Percentiles rank a stretch among this genome's conserved stretches.
phyloP scores from a whole-genome alignment of 92 coral and sea anemone genomes.

The Porites divaricata region DNA sequence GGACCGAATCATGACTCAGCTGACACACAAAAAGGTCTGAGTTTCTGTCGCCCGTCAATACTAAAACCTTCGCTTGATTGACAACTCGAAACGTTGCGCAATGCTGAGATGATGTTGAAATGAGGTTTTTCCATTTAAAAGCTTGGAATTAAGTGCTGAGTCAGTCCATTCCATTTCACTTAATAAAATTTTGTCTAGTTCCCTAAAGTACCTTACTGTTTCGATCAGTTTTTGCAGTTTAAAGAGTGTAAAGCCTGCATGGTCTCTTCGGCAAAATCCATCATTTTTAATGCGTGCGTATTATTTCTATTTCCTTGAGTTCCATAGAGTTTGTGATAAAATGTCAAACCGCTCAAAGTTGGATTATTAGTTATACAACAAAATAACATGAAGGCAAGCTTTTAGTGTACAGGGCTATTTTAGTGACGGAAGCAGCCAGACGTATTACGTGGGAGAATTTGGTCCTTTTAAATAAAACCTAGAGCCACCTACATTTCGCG shows the following conservation, averaged over 20 bases:
- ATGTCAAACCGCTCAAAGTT: too few species aligned
- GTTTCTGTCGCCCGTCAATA: neutral
- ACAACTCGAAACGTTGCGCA: neutral
- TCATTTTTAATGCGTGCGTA: too few species aligned
- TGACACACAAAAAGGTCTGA: neutral
- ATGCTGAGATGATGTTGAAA: neutral
- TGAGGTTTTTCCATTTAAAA: neutral
- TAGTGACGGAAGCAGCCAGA: neutral
- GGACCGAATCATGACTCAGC: constrained; percentile 22
- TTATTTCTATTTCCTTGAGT: too few species aligned
- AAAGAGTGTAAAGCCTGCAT: too few species aligned
- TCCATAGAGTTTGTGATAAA: too few species aligned
- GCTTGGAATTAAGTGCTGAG: neutral
- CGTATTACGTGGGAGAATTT: constrained; percentile 31
- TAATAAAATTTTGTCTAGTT: neutral
- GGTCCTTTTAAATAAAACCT: neutral
- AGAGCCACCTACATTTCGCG: neutral
- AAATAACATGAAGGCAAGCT: neutral
- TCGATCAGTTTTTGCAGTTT: neutral
- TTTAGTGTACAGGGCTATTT: neutral
- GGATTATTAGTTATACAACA: too few species aligned
- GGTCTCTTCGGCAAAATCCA: too few species aligned
- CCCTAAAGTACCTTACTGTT: neutral
- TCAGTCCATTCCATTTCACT: neutral
- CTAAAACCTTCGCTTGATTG: neutral